These are phyloP conservation scores for Caiman crocodilus DNA, from an alignment of 2,797 vertebrate genomes.

Conservation along the genomic window DNA sequence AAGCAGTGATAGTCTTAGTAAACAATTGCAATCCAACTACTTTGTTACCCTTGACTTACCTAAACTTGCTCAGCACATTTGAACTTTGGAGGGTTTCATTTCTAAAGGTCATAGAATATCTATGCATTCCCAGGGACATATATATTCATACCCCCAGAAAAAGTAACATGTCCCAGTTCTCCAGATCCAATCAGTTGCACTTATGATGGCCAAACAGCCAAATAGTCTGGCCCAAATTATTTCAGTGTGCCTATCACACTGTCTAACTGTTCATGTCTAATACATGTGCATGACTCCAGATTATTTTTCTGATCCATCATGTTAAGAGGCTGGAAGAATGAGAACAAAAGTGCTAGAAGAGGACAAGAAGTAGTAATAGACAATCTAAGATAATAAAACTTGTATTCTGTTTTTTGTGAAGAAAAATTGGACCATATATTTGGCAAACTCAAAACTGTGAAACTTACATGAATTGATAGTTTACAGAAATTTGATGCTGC, in stretches of 20 bases:
- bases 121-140: rapidly evolving
- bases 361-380: background rate
- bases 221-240: background rate
- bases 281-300: background rate
- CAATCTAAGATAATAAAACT: slow-evolving; percentile 14
- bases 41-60: background rate
- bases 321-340: background rate
- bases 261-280: background rate
- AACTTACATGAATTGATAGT: background rate
- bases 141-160: background rate
- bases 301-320: background rate
- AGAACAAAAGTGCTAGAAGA: background rate
- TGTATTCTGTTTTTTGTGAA: background rate
- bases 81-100: background rate
- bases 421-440: background rate
- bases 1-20: background rate
- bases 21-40: background rate
- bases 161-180: background rate
- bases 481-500: background rate
- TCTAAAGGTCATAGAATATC: background rate
- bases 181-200: background rate
- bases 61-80: background rate
- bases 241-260: slow-evolving; percentile 6
- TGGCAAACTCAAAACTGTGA: slow-evolving; percentile 3
- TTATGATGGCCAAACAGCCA: background rate